Percentiles rank a stretch among this genome's conserved stretches.
These are phyloP conservation scores for Apocrypta bakeri DNA, from an alignment of 1,140 invertebrate species.

Conservation along the genomic window DNA sequence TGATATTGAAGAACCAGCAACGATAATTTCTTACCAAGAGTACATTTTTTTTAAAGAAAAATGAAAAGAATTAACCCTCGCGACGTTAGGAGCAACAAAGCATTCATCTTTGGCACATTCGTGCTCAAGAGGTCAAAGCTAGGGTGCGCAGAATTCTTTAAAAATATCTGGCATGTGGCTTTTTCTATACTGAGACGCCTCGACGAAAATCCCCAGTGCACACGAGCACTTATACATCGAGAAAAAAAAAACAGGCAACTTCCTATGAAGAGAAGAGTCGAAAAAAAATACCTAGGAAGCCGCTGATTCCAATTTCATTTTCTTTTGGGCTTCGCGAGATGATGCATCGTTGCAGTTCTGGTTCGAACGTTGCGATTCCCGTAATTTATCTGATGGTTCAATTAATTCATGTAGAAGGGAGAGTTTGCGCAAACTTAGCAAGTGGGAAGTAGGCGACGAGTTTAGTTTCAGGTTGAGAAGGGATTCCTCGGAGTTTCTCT, in stretches of 20 bases:
- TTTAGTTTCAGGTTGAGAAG: too few species aligned
- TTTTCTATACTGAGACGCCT: background rate
- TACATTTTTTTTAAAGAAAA: too few species aligned
- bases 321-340: too few species aligned
- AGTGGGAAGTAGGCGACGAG: background rate
- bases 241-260: background rate
- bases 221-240: background rate
- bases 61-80: background rate
- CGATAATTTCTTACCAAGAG: too few species aligned
- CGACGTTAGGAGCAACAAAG: too few species aligned
- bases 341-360: too few species aligned
- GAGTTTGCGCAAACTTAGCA: background rate
- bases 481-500: too few species aligned
- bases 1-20: too few species aligned
- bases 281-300: too few species aligned
- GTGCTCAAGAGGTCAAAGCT: background rate
- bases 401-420: background rate
- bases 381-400: background rate
- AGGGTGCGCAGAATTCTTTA: background rate
- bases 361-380: too few species aligned
- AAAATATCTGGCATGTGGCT: background rate
- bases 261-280: too few species aligned
- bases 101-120: background rate
- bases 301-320: too few species aligned
- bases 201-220: background rate